Conservation (phyloP, 2,888 invertebrate species). For the Phragmatobia fuliginosa region DNA sequence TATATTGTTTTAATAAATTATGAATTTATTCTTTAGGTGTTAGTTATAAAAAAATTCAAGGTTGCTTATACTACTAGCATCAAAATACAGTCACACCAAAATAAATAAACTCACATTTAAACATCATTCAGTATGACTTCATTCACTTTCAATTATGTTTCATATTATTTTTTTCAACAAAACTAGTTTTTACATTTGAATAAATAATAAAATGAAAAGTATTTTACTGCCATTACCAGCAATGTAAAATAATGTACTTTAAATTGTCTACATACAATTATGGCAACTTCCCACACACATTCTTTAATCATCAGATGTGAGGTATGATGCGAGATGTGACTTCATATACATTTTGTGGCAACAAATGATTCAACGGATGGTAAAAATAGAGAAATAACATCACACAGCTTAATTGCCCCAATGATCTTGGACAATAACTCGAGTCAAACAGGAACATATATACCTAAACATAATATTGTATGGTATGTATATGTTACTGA, state of each 20-base stretch:
- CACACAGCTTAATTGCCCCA: conserved; percentile 61
- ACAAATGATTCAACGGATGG: conserved; percentile 62
- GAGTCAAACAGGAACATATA: neutral
- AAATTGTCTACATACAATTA: conserved; percentile 15
- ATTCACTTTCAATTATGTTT: conserved; percentile 36
- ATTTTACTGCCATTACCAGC: neutral
- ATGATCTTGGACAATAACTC: conserved; percentile 54
- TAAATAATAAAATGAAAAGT: conserved; percentile 7
- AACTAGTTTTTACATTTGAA: neutral
- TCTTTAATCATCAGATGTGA: conserved; percentile 29
- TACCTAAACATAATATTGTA: neutral
- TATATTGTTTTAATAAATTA: conserved; percentile 2
- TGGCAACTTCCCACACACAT: conserved; percentile 48
- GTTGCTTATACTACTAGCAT: conserved; percentile 37
- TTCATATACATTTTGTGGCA: conserved; percentile 63
- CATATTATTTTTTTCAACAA: neutral
- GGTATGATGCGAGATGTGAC: conserved; percentile 60
- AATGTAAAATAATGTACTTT: neutral
- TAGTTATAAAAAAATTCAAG: conserved; percentile 27
- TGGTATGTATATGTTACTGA: neutral
- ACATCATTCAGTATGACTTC: conserved; percentile 40
- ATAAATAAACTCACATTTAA: conserved; percentile 34
- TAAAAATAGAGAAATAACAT: conserved; percentile 66
- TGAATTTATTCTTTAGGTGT: conserved; percentile 1
- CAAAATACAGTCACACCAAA: conserved; percentile 45